These are phyloP conservation scores for Dione juno DNA, from an alignment of 2,888 invertebrate species.

Conservation along the genomic window DNA sequence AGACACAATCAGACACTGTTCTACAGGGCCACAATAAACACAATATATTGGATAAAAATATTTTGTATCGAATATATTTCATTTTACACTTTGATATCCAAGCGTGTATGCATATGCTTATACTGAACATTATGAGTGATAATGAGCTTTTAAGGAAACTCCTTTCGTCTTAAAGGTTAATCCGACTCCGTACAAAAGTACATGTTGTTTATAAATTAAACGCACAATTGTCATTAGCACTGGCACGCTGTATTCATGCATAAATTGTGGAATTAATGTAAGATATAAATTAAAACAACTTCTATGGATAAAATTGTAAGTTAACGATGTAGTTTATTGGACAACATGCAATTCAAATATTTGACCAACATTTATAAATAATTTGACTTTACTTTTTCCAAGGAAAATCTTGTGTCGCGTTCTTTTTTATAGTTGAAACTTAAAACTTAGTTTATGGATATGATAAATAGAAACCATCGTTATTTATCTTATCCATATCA, in stretches of 20 bases:
- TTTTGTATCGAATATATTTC: too few relatives aligned
- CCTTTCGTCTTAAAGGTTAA: not conserved
- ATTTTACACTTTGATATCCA: too few relatives aligned
- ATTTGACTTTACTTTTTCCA: not conserved
- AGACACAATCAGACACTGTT: too few relatives aligned
- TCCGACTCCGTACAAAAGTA: not conserved
- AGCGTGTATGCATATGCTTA: too few relatives aligned
- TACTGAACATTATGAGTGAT: too few relatives aligned
- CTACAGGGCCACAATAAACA: too few relatives aligned
- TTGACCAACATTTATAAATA: not conserved
- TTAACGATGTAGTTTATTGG: not conserved
- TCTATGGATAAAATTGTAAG: not conserved
- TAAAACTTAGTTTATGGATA: not conserved
- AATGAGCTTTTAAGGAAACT: too few relatives aligned
- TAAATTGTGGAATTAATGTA: conserved; percentile 3
- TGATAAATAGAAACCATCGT: not conserved
- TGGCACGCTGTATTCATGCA: not conserved
- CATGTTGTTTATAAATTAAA: not conserved
- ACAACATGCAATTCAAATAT: not conserved
- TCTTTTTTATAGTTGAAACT: not conserved
- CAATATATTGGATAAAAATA: too few relatives aligned
- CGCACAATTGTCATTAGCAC: conserved; percentile 10
- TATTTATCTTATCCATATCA: not conserved
- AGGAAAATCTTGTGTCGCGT: not conserved
- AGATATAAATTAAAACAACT: not conserved